Percentiles rank a stretch among this genome's conserved stretches.
Conservation (phyloP, 2,888 invertebrate genomes). For the Anoplius nigerrimus region DNA sequence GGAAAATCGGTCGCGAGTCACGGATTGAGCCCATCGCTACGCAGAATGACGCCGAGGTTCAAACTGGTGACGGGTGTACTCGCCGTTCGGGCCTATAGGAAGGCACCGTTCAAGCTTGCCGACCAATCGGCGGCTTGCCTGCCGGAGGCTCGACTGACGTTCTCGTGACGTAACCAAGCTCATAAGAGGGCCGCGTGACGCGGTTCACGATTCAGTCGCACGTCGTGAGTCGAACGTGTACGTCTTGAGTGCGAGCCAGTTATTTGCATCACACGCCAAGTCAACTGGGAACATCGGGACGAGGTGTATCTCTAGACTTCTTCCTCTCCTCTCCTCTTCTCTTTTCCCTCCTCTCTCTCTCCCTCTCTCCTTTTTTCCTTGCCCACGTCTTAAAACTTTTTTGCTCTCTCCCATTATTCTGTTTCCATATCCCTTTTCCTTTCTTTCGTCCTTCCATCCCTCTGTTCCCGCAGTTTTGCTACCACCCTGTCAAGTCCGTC, state of each 20-base stretch:
- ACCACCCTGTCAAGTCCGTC: not conserved
- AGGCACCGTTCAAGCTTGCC: not conserved
- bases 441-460: not conserved
- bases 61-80: conserved; percentile 4
- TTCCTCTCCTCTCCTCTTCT: not conserved
- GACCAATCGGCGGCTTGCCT: conserved; percentile 9
- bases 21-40: too few relatives aligned
- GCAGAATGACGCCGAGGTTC: not conserved
- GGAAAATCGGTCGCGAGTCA: not conserved
- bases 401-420: not conserved
- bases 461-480: not conserved
- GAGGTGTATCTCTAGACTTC: too few relatives aligned
- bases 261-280: too few relatives aligned
- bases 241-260: not conserved
- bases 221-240: conserved; percentile 29
- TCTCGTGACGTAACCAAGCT: conserved; percentile 31
- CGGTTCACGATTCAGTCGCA: conserved; percentile 54
- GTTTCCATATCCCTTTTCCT: not conserved
- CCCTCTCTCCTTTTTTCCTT: conserved; percentile 7
- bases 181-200: conserved; percentile 53
- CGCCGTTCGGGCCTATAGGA: not conserved
- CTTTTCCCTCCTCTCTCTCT: conserved; percentile 13
- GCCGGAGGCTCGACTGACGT: conserved; percentile 43
- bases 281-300: too few relatives aligned
- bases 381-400: not conserved